phyloP scores from a whole-genome alignment of 92 coral and sea anemone species.

The Palythoa grandiflora region DNA sequence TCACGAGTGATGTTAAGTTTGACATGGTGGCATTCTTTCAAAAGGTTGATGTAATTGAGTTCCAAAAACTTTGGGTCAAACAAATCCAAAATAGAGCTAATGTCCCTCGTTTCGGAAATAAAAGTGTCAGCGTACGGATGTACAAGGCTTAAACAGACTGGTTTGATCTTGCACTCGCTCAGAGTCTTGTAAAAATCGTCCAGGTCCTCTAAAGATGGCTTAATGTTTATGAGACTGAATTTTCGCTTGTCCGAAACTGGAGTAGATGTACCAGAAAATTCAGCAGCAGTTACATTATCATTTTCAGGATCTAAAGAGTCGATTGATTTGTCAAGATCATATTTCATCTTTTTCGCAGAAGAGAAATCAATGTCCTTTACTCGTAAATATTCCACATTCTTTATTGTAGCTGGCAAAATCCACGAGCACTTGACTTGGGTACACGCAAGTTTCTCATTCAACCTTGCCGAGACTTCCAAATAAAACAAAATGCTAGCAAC shows the following conservation, averaged over 20 bases:
- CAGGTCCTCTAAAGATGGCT: constrained; percentile 57
- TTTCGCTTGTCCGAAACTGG: too few species aligned
- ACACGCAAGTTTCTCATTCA: constrained; percentile 58
- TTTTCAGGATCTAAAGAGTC: constrained; percentile 11
- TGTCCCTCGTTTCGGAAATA: constrained; percentile 46
- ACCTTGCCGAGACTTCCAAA: constrained; percentile 55
- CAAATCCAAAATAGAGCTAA: constrained; percentile 40
- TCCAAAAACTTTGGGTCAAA: constrained; percentile 6
- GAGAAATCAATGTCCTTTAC: constrained; percentile 63
- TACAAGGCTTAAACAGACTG: constrained; percentile 29
- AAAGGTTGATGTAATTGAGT: too few species aligned
- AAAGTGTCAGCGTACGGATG: constrained; percentile 33
- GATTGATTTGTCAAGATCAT: constrained; percentile 46
- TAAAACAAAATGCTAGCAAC: constrained; percentile 56
- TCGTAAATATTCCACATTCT: constrained; percentile 51
- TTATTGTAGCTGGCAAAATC: constrained; percentile 59
- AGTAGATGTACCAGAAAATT: too few species aligned
- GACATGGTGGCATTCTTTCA: background rate
- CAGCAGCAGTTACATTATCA: constrained; percentile 9
- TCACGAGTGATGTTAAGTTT: background rate
- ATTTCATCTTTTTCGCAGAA: constrained; percentile 58
- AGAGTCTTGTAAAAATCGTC: constrained; percentile 45
- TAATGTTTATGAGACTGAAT: background rate
- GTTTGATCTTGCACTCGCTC: constrained; percentile 52
- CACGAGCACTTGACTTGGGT: constrained; percentile 70